phyloP scores from a whole-genome alignment of 2,888 invertebrate genomes.

The Andrena bucephala region DNA sequence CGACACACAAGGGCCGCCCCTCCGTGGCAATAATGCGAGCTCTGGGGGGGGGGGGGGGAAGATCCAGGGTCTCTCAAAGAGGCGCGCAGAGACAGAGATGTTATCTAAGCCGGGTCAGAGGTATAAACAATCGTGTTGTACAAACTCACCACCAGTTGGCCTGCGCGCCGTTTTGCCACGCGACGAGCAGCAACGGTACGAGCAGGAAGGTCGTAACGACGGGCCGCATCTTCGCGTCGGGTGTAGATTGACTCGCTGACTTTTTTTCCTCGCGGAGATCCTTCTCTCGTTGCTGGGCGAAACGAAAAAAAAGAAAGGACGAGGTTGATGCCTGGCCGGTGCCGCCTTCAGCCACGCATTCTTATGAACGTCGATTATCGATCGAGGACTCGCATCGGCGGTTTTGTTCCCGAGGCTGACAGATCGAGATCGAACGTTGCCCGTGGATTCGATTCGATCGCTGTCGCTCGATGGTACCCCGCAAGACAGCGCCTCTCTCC shows the following conservation, averaged over 20 bases:
- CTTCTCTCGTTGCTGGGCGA: slow-evolving; percentile 22
- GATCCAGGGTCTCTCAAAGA: slow-evolving; percentile 5
- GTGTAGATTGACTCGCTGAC: slow-evolving; percentile 25
- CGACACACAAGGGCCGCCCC: slow-evolving; percentile 27
- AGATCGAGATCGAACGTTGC: slow-evolving; percentile 59
- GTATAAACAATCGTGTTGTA: slow-evolving; percentile 60
- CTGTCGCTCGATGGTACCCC: slow-evolving; percentile 32
- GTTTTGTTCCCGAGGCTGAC: slow-evolving; percentile 56
- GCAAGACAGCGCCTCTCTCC: slow-evolving; percentile 10
- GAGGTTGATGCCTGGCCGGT: slow-evolving; percentile 22
- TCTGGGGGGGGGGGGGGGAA: not conserved
- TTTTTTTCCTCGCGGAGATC: slow-evolving; percentile 20
- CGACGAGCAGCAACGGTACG: slow-evolving; percentile 75
- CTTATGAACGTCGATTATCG: slow-evolving; percentile 51
- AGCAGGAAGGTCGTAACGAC: slow-evolving; percentile 63
- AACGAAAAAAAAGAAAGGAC: slow-evolving; percentile 41
- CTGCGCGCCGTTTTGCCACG: slow-evolving; percentile 78
- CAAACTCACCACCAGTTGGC: slow-evolving; percentile 84
- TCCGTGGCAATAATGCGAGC: slow-evolving; percentile 15
- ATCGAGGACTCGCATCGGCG: slow-evolving; percentile 55
- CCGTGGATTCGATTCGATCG: slow-evolving; percentile 48
- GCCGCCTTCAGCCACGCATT: slow-evolving; percentile 59
- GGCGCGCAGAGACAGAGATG: slow-evolving; percentile 39
- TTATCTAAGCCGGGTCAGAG: slow-evolving; percentile 29
- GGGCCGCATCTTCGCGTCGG: slow-evolving; percentile 66